phyloP scores from a whole-genome alignment of 2,888 invertebrate genomes.

The Oeneis ivallda region DNA sequence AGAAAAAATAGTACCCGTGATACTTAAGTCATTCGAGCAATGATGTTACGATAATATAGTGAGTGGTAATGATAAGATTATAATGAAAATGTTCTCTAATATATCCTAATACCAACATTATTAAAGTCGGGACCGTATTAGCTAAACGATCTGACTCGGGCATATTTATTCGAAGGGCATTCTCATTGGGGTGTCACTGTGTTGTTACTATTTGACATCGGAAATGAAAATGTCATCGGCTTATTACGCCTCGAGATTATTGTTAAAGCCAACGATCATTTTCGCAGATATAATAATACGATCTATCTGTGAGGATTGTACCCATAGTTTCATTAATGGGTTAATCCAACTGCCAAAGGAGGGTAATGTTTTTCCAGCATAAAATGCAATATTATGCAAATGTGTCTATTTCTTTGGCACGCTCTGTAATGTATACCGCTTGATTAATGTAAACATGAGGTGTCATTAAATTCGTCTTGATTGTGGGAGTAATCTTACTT shows the following conservation, averaged over 20 bases:
- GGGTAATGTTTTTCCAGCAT: not conserved
- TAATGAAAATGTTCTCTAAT: conserved; percentile 7
- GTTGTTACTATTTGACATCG: conserved; percentile 68
- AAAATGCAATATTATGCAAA: too few relatives aligned
- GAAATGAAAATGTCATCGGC: conserved; percentile 79
- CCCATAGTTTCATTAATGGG: not conserved
- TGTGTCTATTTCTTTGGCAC: too few relatives aligned
- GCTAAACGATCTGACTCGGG: conserved; percentile 52
- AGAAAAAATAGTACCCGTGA: too few relatives aligned
- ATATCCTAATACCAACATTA: conserved; percentile 15
- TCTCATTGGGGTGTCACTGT: conserved; percentile 53
- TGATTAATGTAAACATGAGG: too few relatives aligned
- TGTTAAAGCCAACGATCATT: conserved; percentile 62
- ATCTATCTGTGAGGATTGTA: not conserved
- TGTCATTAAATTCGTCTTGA: too few relatives aligned
- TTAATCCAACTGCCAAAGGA: not conserved
- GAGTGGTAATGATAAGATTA: not conserved
- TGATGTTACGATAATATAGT: not conserved
- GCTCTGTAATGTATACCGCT: too few relatives aligned
- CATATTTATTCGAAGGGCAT: conserved; percentile 62
- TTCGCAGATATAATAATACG: conserved; percentile 40
- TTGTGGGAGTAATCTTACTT: too few relatives aligned
- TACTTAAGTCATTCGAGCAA: too few relatives aligned
- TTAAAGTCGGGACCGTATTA: conserved; percentile 40
- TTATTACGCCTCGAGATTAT: conserved; percentile 71